Percentiles rank a stretch among this genome's conserved stretches.
Conservation (phyloP, 2,797 vertebrate genomes). For the Myripristis murdjan region DNA sequence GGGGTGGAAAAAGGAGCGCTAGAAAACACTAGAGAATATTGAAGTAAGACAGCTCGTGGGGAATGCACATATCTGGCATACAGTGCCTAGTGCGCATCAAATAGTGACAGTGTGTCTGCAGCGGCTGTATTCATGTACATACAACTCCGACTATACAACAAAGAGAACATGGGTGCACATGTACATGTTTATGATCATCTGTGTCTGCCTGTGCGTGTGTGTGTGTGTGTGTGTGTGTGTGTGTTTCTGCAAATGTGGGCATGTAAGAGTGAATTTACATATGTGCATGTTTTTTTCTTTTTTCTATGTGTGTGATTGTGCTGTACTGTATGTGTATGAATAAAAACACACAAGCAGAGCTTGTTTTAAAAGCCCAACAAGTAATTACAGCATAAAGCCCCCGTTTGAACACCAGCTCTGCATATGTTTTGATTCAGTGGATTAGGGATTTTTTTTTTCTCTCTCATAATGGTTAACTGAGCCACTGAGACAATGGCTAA, state of each 20-base stretch:
- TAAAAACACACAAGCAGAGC: background rate
- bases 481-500: no score
- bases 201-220: slow-evolving; percentile 2
- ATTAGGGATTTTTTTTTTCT: no score
- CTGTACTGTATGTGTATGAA: background rate
- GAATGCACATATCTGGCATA: slow-evolving; percentile 13
- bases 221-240: no score
- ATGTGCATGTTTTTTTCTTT: background rate
- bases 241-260: background rate
- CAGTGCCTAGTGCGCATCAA: background rate
- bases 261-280: background rate
- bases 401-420: background rate
- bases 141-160: no score
- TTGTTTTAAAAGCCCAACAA: background rate
- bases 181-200: slow-evolving; percentile 13
- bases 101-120: background rate
- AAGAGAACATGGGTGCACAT: background rate
- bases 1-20: slow-evolving; percentile 21
- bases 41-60: slow-evolving; percentile 6
- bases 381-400: background rate
- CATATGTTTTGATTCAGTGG: no score
- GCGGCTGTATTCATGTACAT: no score
- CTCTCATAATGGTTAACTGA: no score
- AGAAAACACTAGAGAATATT: slow-evolving; percentile 26
- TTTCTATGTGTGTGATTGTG: background rate